These are phyloP conservation scores for Megalonaias nervosa DNA, from an alignment of 1,140 invertebrate species.

Conservation along the genomic window DNA sequence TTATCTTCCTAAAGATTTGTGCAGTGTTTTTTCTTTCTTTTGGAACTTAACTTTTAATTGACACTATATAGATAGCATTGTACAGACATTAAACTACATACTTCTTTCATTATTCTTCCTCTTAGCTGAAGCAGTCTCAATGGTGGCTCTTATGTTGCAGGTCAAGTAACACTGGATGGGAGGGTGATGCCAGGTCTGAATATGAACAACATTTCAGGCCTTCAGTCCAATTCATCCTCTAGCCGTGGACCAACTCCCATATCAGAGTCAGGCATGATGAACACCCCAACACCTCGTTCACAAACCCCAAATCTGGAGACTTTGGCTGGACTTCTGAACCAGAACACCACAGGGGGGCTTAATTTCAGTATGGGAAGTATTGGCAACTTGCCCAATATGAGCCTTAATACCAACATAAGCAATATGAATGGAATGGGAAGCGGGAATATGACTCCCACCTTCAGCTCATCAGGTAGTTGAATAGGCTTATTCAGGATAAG, in stretches of 20 bases:
- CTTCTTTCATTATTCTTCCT: no score
- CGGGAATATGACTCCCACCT: constrained; percentile 26
- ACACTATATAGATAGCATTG: no score
- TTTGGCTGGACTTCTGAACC: constrained; percentile 43
- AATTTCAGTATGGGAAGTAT: constrained; percentile 2
- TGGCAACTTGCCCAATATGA: constrained; percentile 24
- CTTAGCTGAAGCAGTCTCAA: no score
- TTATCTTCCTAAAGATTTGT: no score
- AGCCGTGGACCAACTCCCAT: constrained; percentile 26
- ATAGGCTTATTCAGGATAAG: no score
- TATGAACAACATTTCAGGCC: constrained; percentile 42
- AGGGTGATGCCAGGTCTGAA: constrained; percentile 57
- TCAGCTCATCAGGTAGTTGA: background rate
- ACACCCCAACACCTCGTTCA: constrained; percentile 33
- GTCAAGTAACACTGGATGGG: constrained; percentile 61
- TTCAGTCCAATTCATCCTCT: constrained; percentile 8
- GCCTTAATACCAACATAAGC: constrained; percentile 3
- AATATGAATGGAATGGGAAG: constrained; percentile 29
- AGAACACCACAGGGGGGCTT: constrained; percentile 15
- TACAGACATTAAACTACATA: no score
- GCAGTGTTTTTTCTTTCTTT: no score
- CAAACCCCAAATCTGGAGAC: constrained; percentile 45
- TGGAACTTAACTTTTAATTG: no score
- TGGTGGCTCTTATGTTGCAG: constrained; percentile 35
- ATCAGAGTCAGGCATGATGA: constrained; percentile 32